Evolutionary conservation across 2,888 invertebrate species (phyloP), one percentile per base, ranked within the genome.

Genomic region (Nipponacmea schrenckii): DNA sequence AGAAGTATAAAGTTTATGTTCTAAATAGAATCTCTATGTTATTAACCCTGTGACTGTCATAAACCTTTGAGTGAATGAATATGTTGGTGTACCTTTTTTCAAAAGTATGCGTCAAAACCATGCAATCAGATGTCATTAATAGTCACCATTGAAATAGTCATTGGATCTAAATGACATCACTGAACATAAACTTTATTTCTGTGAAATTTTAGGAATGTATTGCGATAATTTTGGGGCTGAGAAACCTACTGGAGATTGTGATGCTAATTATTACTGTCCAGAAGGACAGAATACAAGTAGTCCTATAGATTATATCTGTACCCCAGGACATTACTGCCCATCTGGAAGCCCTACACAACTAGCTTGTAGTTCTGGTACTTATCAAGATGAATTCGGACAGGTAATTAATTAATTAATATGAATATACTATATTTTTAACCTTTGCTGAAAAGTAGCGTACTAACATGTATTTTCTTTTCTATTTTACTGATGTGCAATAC

Each of bases 311-410:
- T 84, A 78, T 72, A 68, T 77, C 26, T 87, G 87, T 71, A 84
- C 83, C 4, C 86, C 87, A 15, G 87, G 87, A 27, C 85, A 87
- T 72, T 83, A 79, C 69, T 87, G 87, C 75, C 80, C 79, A 14
- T 67, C 46, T 7, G 87, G 87, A 24, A 85, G 84, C 67, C 71
- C 81, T 8, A 73, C 73, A 12, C 77, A 82, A 56, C 56, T 77
- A 48, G 76, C 84, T 0, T 87, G 87, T 79, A 50, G 76, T 8
- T 80, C 86, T 26, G 87, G 87, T 24, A 77, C 79, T 20, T 87
- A 86, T 73, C 87, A 87, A 70, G 85, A 86, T 79, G 79, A 83
- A 64, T 83, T 81, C 79, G 82, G 79, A 76, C 76, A 83, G 84
- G 86, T 86, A 74, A 56, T 65, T 62, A 20, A 8, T n/a, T 39